Base-by-base conservation (phyloP, 2,113 vertebrate genomes). In the Choloepus hoffmanni region DNA sequence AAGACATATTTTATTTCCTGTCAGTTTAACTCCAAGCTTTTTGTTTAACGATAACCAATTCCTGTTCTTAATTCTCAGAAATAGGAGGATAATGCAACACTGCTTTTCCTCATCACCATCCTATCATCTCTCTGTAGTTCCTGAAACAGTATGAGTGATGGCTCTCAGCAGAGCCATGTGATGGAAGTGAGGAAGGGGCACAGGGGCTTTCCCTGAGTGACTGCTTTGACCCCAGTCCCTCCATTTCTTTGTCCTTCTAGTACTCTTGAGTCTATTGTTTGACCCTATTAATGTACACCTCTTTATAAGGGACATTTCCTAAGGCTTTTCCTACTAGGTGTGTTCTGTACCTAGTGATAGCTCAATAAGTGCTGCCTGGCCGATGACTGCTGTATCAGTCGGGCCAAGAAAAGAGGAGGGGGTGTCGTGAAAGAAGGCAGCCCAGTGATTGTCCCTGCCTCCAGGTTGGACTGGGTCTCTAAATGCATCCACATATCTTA, bases 21-120 rank as follows among this genome's bases (percentile, higher is more conserved):
- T 88, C 81, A 96, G 92, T 96, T 97, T 94, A 70, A 94, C 85
- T 72, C 33, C 67, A 96, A 94, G 28, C n/a, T 94, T 98, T 43
- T 89, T 95, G 53, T 93, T 97, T 94, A 93, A 93, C n/a, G 82
- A 73, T 45, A 96, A 92, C 10, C 45, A 94, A 11, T 5, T 87
- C 90, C 92, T 97, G 73, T 93, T 88, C 43, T 45, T 88, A 3
- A 0, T 77, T 45, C 88, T 97, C 0, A 0, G 95, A 95, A 96
- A 50, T 15, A 40, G 3, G 48, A 70, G 36, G 90, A 21, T 73
- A 53, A 58, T 24, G 53, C 65, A 83, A n/a, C 2, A 5, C 4
- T 23, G 1, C 10, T 82, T 65, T 90, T 87, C 23, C 36, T 50
- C 45, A 24, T 79, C 33, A 13, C 67, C 85, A 76, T 95, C 3